Evolutionary conservation across 2,113 vertebrate genomes (phyloP).

Genomic region (Petromus typicus): DNA sequence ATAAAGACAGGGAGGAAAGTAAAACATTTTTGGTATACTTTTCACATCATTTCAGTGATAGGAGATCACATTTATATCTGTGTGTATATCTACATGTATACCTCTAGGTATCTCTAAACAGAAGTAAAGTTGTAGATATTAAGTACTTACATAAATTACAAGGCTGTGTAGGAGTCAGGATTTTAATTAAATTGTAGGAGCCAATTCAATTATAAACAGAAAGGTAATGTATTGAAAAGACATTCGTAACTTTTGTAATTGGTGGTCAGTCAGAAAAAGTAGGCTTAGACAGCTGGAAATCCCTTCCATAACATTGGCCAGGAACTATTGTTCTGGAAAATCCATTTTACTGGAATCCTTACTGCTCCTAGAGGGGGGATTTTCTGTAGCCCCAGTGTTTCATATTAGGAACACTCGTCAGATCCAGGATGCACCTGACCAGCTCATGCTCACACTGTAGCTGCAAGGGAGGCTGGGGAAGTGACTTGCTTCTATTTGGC

Average conservation of each 20-base stretch:
- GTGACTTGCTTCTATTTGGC: neutral
- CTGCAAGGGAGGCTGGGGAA: neutral
- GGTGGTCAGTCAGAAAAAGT: neutral
- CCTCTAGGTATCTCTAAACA: neutral
- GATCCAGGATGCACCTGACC: neutral
- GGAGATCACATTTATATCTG: neutral
- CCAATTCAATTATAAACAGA: neutral
- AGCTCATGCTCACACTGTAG: fast-evolving
- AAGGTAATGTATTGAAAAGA: neutral
- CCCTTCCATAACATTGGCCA: neutral
- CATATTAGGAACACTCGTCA: neutral
- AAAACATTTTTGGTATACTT: neutral
- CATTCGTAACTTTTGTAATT: neutral
- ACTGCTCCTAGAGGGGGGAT: neutral
- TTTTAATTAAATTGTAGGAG: neutral
- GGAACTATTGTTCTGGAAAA: neutral
- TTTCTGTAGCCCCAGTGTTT: neutral
- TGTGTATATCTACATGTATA: neutral
- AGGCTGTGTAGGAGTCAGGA: neutral
- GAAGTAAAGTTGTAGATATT: neutral
- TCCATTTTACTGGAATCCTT: neutral
- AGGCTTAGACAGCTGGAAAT: neutral
- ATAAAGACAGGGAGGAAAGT: neutral
- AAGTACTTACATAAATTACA: neutral
- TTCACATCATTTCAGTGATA: neutral